Percentiles rank a stretch among this genome's conserved stretches.
Conservation (phyloP, 2,797 vertebrate genomes). For the Ctenochaetus hawaiiensis region DNA sequence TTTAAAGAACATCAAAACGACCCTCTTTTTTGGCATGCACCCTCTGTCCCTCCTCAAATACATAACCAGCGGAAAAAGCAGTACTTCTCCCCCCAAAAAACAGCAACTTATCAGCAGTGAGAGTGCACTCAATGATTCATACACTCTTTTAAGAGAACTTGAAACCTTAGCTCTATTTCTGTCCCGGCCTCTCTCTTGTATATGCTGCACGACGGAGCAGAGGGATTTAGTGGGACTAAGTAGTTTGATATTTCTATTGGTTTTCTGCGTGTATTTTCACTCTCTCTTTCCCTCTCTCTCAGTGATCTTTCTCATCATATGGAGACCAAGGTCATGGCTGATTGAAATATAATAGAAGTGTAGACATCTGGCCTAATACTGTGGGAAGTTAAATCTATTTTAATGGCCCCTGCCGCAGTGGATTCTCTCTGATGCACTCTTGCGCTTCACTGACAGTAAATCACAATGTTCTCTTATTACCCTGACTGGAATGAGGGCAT, state of each 20-base stretch:
- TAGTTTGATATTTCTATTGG: slow-evolving; percentile 86
- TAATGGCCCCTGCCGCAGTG: slow-evolving; percentile 84
- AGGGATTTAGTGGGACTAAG: slow-evolving; percentile 82
- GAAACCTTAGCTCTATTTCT: slow-evolving; percentile 83
- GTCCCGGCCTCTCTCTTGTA: slow-evolving; percentile 64
- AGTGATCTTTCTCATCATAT: slow-evolving; percentile 84
- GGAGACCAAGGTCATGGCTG: slow-evolving; percentile 87
- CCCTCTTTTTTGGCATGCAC: slow-evolving; percentile 18
- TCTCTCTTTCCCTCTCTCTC: slow-evolving; percentile 68
- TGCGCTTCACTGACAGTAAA: slow-evolving; percentile 87
- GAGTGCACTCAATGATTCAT: slow-evolving; percentile 84
- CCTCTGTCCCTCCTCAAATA: slow-evolving; percentile 53
- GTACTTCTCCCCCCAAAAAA: slow-evolving; percentile 47
- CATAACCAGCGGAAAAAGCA: slow-evolving; percentile 55
- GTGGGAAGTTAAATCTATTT: slow-evolving; percentile 88
- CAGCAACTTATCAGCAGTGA: slow-evolving; percentile 72
- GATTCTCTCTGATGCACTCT: slow-evolving; percentile 87
- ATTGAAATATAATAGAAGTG: slow-evolving; percentile 89
- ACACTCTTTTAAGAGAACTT: slow-evolving; percentile 81
- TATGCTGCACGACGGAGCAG: slow-evolving; percentile 69
- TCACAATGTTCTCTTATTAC: slow-evolving; percentile 88
- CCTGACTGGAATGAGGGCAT: slow-evolving; percentile 87
- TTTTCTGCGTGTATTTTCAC: slow-evolving; percentile 77
- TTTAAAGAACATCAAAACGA: slow-evolving; percentile 39
- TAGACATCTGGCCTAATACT: slow-evolving; percentile 88